phyloP scores from a whole-genome alignment of 1,140 invertebrate species.

The Macrostomum lignano region DNA sequence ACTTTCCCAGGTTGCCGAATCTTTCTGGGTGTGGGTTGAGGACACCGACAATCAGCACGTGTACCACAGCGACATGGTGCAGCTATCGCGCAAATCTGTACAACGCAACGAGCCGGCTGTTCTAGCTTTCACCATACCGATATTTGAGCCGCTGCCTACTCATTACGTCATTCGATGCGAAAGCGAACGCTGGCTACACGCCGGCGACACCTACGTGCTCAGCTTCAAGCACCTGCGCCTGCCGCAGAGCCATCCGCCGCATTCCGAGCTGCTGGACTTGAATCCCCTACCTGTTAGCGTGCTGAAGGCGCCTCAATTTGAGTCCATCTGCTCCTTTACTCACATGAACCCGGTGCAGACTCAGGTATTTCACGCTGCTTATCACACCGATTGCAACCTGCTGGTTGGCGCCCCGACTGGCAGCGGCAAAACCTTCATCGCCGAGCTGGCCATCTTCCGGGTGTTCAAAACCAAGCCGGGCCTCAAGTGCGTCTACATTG shows the following conservation, averaged over 20 bases:
- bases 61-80: constrained; percentile 77
- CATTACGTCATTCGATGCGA: constrained; percentile 64
- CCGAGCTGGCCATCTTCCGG: constrained; percentile 83
- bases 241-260: constrained; percentile 62
- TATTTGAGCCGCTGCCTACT: constrained; percentile 56
- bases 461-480: constrained; percentile 52
- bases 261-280: constrained; percentile 51
- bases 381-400: constrained; percentile 74
- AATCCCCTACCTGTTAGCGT: constrained; percentile 58
- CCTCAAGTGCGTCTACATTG: constrained; percentile 68
- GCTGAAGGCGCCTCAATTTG: constrained; percentile 43
- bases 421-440: constrained; percentile 89
- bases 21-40: constrained; percentile 93
- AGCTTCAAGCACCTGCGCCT: constrained; percentile 64
- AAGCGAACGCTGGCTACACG: constrained; percentile 67
- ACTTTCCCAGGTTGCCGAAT: too few relatives aligned
- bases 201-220: constrained; percentile 40
- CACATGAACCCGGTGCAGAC: constrained; percentile 98
- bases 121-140: constrained; percentile 74
- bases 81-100: constrained; percentile 57
- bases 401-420: constrained; percentile 85
- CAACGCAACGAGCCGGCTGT: constrained; percentile 42
- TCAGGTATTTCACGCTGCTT: constrained; percentile 82
- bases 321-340: constrained; percentile 57
- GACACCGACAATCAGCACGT: constrained; percentile 70